Percentiles rank a stretch among this genome's conserved stretches.
Evolutionary conservation across 2,888 invertebrate genomes (phyloP).

Genomic region (Sacculina carcini): DNA sequence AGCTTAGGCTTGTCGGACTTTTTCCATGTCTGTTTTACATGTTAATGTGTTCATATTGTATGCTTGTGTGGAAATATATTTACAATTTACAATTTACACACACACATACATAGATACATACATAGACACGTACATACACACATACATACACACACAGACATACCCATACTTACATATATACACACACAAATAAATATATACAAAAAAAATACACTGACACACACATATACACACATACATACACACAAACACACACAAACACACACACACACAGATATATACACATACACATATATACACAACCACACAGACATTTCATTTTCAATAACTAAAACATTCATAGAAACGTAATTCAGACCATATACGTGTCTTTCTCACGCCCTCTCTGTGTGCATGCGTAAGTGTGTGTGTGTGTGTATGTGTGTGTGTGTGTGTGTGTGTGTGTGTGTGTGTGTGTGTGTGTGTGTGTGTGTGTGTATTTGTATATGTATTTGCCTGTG

Average conservation of each 20-base stretch:
- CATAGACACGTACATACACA: background rate
- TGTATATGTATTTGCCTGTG: background rate
- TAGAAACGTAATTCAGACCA: background rate
- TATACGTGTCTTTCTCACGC: background rate
- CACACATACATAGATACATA: background rate
- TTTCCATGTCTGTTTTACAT: too few species aligned
- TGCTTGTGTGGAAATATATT: too few species aligned
- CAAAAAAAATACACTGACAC: background rate
- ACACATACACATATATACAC: background rate
- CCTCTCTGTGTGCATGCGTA: conserved; percentile 2
- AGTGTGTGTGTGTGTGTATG: background rate
- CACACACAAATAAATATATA: background rate
- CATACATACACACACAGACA: background rate
- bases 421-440: conserved; percentile 2
- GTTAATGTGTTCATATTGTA: too few species aligned
- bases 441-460: conserved; percentile 4
- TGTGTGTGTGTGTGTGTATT: background rate
- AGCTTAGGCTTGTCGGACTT: too few species aligned
- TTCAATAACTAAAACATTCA: background rate
- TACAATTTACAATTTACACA: too few species aligned
- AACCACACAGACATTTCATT: background rate
- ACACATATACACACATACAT: conserved; percentile 1
- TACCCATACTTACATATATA: too few species aligned
- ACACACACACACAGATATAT: background rate
- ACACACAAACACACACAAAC: too few species aligned